Evolutionary conservation across 2,797 vertebrate species (phyloP).

Genomic region (Discoglossus pictus): DNA sequence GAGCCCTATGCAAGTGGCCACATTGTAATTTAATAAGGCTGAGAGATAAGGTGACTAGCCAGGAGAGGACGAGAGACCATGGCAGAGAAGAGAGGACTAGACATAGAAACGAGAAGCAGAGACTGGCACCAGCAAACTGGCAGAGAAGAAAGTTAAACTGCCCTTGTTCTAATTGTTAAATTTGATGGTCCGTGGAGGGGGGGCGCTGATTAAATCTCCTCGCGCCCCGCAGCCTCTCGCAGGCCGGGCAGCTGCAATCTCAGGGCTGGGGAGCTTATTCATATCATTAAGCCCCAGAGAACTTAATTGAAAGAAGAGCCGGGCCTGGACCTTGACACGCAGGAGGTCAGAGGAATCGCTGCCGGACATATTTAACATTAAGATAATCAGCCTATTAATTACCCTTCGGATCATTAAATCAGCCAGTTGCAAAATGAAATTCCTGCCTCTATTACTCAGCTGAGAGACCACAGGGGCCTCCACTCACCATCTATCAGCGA

Average conservation of each 20-base stretch:
- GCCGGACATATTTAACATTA: constrained; percentile 99
- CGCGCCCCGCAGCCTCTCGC: constrained; percentile 75
- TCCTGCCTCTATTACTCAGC: constrained; percentile 99
- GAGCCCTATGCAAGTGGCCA: no score
- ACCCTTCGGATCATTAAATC: constrained; percentile 99
- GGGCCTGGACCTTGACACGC: constrained; percentile 97
- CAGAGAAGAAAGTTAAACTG: constrained; percentile 72
- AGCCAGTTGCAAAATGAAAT: constrained; percentile 99
- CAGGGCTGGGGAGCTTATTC: constrained; percentile 84
- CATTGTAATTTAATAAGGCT: no score
- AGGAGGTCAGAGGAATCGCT: constrained; percentile 99
- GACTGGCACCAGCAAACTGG: constrained; percentile 49
- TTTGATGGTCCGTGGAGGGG: constrained; percentile 73
- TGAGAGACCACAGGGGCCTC: constrained; percentile 95
- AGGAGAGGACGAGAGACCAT: background rate
- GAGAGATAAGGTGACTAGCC: background rate
- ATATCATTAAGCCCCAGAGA: constrained; percentile 87
- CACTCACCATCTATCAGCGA: constrained; percentile 82
- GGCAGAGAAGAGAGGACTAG: background rate
- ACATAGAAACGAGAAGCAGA: constrained; percentile 20
- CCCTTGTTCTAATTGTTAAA: constrained; percentile 77
- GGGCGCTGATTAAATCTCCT: constrained; percentile 78
- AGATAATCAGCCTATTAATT: constrained; percentile 99
- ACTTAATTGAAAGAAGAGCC: constrained; percentile 93
- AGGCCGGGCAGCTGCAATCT: constrained; percentile 77